Base-by-base conservation (phyloP, 2,797 vertebrate species). In the Acipenser transmontanus region DNA sequence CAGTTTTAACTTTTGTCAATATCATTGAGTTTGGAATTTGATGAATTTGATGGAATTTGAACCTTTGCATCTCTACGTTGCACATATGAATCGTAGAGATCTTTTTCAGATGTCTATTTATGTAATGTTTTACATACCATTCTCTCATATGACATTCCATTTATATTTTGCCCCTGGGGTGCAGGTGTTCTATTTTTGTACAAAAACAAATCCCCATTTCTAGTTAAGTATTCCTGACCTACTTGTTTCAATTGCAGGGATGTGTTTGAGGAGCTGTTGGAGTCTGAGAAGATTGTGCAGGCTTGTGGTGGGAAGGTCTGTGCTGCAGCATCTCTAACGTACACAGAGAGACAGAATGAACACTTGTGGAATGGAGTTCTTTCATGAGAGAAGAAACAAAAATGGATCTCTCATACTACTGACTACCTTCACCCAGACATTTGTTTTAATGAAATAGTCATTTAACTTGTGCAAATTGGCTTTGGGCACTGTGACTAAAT, bases 211-310 rank as follows among this genome's bases (percentile, higher is more conserved):
- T 56, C 7, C n/a, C 10, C 10, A 34, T 34, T 34, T 34, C 34
- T 34, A 34, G 34, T 34, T 34, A 34, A 4, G 34, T 54, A 17
- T 56, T 6, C 34, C 64, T 65, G 12, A 65, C 8, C 50, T 2
- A 1, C 17, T 34, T 34, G 2, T 50, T 17, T 50, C 10, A 4
- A 47, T 34, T 75, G 56, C 78, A 99, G 97, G 80, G 95, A 98
- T 54, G 89, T 98, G 79, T 98, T 99, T 49, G 93, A 98, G 74
- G 96, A 99, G 81, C 86, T 98, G 74, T 87, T 93, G 13, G 97
- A 98, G 83, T 87, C 91, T 64, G 96, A 98, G 82, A 91, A 84
- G 79, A 87, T 75, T 0, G 83, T 86, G 69, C 72, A 71, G 20
- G 71, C 64, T 70, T 11, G 72, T 56, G 89, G 77, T 79, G 8